A percentile compares a stretch with the other conserved stretches of the same genome.
These are phyloP conservation scores for Spheniscus mendiculus DNA, from an alignment of 2,113 vertebrate species.

Conservation along the genomic window DNA sequence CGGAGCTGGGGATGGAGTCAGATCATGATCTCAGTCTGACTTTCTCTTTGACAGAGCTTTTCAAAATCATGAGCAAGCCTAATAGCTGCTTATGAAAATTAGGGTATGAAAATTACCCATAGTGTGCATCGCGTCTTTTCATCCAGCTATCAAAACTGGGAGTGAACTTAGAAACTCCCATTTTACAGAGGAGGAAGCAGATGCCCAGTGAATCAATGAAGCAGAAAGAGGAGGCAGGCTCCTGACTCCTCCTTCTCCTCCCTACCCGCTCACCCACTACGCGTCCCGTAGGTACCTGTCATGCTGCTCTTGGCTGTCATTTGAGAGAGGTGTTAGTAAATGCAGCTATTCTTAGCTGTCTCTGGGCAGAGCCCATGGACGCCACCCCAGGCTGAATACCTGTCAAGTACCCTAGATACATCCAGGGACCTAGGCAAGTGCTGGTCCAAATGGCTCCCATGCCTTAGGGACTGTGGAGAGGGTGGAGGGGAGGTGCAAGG, in stretches of 20 bases:
- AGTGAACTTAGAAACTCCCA: not conserved
- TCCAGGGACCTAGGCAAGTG: not conserved
- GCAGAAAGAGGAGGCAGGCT: not conserved
- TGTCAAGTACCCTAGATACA: not conserved
- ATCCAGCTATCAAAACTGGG: constrained; percentile 26
- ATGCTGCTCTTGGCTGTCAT: not conserved
- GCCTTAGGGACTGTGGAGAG: not conserved
- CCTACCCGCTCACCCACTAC: not conserved
- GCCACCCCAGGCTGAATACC: not conserved
- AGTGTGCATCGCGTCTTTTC: not conserved
- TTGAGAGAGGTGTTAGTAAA: not conserved
- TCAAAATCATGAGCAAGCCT: constrained; percentile 8
- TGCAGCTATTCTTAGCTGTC: not conserved
- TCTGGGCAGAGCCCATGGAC: not conserved
- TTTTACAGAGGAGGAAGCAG: not conserved
- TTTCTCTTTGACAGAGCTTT: constrained; percentile 19
- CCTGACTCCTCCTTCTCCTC: not conserved
- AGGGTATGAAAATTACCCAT: not conserved
- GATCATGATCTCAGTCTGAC: constrained; percentile 16
- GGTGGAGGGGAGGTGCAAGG: not conserved
- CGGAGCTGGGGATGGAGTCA: not conserved
- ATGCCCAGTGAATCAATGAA: not conserved
- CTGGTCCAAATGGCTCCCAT: not conserved
- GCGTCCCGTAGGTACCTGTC: not conserved
- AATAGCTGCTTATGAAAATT: constrained; percentile 25